Conservation (phyloP, 2,888 invertebrate species). For the Chrysodeixis includens region DNA sequence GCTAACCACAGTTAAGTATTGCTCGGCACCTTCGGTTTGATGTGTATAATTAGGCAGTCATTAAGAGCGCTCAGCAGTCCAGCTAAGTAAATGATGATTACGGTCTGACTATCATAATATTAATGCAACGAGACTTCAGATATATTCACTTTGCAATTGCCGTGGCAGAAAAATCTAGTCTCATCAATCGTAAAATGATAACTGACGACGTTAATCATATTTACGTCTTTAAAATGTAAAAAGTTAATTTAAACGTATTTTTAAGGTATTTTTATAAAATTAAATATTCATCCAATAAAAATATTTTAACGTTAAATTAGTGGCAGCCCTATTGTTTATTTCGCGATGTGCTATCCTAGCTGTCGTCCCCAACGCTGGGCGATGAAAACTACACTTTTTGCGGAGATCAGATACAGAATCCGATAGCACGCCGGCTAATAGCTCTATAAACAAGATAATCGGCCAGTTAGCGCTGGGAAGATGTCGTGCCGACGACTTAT, state of each 20-base stretch:
- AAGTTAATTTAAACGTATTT: too few species aligned
- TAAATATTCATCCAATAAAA: too few species aligned
- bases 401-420: constrained; percentile 79
- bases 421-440: constrained; percentile 83
- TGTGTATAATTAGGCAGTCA: constrained; percentile 44
- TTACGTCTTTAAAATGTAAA: too few species aligned
- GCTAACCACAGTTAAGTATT: constrained; percentile 35
- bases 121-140: constrained; percentile 41
- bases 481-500: constrained; percentile 63
- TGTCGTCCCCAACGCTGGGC: constrained; percentile 62
- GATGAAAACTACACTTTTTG: constrained; percentile 85
- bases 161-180: too few species aligned
- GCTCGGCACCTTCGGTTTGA: constrained; percentile 26
- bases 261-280: too few species aligned
- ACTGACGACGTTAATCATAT: too few species aligned
- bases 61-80: constrained; percentile 40
- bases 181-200: too few species aligned
- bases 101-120: constrained; percentile 47
- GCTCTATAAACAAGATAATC: constrained; percentile 87
- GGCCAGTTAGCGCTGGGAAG: constrained; percentile 80
- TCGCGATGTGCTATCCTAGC: constrained; percentile 54
- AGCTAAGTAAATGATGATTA: constrained; percentile 55
- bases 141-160: constrained; percentile 1
- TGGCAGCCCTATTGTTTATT: constrained; percentile 62
- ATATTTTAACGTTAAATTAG: background rate